These are phyloP conservation scores for Amphimallon solstitiale DNA, from an alignment of 2,888 invertebrate genomes.

Conservation along the genomic window DNA sequence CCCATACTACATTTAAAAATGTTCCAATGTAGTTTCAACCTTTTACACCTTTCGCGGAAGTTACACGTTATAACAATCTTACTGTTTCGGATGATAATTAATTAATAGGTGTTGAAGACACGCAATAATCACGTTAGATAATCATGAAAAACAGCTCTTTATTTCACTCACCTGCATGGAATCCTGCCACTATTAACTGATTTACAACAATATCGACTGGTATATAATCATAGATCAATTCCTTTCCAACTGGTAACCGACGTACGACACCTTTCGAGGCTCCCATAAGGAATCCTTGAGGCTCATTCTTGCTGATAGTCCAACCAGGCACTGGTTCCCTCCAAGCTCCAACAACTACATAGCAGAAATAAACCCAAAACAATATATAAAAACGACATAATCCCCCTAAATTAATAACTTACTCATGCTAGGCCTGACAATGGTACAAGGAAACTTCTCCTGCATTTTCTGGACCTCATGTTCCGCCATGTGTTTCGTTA, in stretches of 20 bases:
- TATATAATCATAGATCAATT: constrained; percentile 89
- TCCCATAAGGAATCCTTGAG: constrained; percentile 91
- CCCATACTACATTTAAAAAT: no score
- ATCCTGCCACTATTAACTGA: constrained; percentile 82
- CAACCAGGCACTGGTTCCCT: constrained; percentile 89
- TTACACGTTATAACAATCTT: no score
- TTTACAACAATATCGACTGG: constrained; percentile 95
- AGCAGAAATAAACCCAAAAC: neutral
- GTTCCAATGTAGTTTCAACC: no score
- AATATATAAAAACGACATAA: neutral
- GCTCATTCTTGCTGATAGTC: constrained; percentile 96
- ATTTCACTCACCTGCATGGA: constrained; percentile 80
- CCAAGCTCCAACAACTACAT: constrained; percentile 80
- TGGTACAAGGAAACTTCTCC: constrained; percentile 79
- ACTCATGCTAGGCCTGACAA: constrained; percentile 96
- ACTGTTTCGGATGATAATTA: no score
- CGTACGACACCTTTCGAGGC: constrained; percentile 90
- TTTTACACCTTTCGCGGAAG: no score
- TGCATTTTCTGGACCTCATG: constrained; percentile 82
- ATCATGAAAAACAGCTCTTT: no score
- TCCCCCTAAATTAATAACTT: constrained; percentile 58
- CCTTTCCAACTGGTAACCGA: constrained; percentile 80
- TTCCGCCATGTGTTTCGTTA: constrained; percentile 95
- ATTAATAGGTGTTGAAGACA: no score
- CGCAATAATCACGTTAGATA: no score